Evolutionary conservation across 2,888 invertebrate genomes (phyloP).

Genomic region (Drosophila acutilabella): DNA sequence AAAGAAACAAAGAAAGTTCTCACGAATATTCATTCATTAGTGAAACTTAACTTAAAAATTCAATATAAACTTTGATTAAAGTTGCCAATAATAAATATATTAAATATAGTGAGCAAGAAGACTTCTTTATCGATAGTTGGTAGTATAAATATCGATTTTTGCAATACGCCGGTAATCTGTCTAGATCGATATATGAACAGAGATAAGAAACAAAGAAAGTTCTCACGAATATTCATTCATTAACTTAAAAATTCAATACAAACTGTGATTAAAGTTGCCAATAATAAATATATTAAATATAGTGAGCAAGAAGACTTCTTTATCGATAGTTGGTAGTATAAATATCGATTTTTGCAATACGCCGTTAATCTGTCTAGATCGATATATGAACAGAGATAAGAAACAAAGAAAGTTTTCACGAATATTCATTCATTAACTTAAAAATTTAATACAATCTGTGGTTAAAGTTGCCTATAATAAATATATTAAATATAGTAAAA

Average conservation of each 20-base stretch:
- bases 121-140: background rate
- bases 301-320: too few relatives aligned
- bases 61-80: background rate
- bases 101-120: too few relatives aligned
- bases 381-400: too few relatives aligned
- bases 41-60: too few relatives aligned
- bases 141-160: background rate
- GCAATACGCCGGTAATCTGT: background rate
- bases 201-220: background rate
- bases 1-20: background rate
- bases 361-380: background rate
- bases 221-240: too few relatives aligned
- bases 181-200: too few relatives aligned
- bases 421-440: too few relatives aligned
- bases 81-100: background rate
- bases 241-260: too few relatives aligned
- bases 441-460: background rate
- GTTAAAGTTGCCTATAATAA: background rate
- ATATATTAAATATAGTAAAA: background rate
- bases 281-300: background rate
- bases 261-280: background rate
- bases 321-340: background rate
- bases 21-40: too few relatives aligned
- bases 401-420: background rate
- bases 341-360: background rate